Percentiles rank a stretch among this genome's conserved stretches.
These are phyloP conservation scores for Megastigmus dorsalis DNA, from an alignment of 2,888 invertebrate species.

Conservation along the genomic window DNA sequence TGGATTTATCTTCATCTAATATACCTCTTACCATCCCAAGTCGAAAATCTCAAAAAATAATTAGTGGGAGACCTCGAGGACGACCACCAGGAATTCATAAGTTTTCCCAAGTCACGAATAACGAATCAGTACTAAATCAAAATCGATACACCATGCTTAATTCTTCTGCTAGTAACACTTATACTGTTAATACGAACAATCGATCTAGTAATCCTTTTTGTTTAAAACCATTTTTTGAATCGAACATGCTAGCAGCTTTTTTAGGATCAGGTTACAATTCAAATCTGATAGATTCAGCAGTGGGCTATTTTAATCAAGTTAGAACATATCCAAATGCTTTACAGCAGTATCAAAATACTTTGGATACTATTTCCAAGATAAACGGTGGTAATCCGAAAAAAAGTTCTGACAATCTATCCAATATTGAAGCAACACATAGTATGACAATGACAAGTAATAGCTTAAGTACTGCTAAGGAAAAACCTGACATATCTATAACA, in stretches of 20 bases:
- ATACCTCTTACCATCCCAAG: not conserved
- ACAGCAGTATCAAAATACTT: conserved; percentile 67
- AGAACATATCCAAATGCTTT: conserved; percentile 67
- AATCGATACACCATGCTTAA: conserved; percentile 51
- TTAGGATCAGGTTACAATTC: conserved; percentile 61
- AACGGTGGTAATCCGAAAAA: conserved; percentile 19
- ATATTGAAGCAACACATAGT: conserved; percentile 55
- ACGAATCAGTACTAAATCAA: not conserved
- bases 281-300: conserved; percentile 56
- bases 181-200: conserved; percentile 56
- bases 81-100: conserved; percentile 75
- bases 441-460: not conserved
- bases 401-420: conserved; percentile 61
- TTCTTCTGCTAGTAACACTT: not conserved
- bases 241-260: conserved; percentile 66
- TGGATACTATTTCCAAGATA: conserved; percentile 60
- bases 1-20: not conserved
- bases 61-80: conserved; percentile 75
- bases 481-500: conserved; percentile 74
- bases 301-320: conserved; percentile 68
- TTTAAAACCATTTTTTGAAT: conserved; percentile 65
- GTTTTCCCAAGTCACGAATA: conserved; percentile 61
- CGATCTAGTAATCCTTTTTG: conserved; percentile 62
- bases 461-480: conserved; percentile 69
- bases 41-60: conserved; percentile 55